Evolutionary conservation across 2,888 invertebrate species (phyloP).

Genomic region (Electrophaes corylata): DNA sequence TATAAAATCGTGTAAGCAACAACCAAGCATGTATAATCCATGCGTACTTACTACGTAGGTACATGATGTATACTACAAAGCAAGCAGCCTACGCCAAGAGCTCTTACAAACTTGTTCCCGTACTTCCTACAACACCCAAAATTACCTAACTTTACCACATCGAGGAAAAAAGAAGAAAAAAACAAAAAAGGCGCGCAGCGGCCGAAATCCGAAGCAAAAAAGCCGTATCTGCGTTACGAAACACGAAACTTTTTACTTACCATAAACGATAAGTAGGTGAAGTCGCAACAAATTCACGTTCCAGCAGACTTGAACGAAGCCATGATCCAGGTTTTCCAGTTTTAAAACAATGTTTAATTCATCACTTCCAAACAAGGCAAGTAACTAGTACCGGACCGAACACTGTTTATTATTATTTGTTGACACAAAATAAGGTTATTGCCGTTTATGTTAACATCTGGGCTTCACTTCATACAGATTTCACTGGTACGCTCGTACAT

Average conservation of each 20-base stretch:
- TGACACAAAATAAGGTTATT: conserved; percentile 78
- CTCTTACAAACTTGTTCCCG: background rate
- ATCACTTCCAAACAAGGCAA: conserved; percentile 63
- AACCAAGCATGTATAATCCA: background rate
- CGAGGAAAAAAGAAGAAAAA: conserved; percentile 32
- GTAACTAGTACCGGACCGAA: conserved; percentile 62
- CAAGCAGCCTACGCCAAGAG: background rate
- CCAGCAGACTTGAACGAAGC: conserved; percentile 58
- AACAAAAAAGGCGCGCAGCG: conserved; percentile 49
- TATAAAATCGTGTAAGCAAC: conserved; percentile 45
- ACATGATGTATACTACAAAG: background rate
- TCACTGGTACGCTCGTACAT: conserved; percentile 54
- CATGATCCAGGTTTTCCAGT: conserved; percentile 72
- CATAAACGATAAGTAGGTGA: conserved; percentile 81
- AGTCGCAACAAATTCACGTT: conserved; percentile 67
- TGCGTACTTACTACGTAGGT: background rate
- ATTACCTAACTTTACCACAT: conserved; percentile 14
- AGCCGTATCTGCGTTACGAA: conserved; percentile 67
- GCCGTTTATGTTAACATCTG: conserved; percentile 71
- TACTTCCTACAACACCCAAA: background rate
- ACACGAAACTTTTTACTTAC: conserved; percentile 79
- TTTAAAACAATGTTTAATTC: conserved; percentile 76
- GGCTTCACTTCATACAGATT: conserved; percentile 64
- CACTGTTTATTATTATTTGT: conserved; percentile 80
- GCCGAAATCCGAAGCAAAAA: conserved; percentile 35